Base-by-base conservation (phyloP, 2,797 vertebrate species). In the Scolopax bukidnonensis region DNA sequence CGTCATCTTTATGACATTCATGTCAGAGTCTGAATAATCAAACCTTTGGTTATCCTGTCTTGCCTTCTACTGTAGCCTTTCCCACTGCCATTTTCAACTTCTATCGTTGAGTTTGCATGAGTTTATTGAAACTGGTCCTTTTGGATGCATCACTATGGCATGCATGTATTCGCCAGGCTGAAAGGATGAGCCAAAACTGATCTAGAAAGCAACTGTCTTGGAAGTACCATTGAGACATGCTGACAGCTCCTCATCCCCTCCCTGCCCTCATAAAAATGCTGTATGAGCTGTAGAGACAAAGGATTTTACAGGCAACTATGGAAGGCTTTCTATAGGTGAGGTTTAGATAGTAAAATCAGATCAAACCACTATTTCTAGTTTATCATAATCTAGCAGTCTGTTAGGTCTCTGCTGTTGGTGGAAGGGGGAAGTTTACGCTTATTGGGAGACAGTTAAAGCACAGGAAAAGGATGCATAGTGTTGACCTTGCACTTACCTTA, bases 371-470 rank as follows among this genome's bases (percentile, higher is more conserved):
- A 7, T 36, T 54, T 36, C 47, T 87, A 32, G 51, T 84, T 77
- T 25, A 28, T 53, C 7, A 18, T 20, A 48, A 84, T 19, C 30
- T 64, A 48, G 9, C 0, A 1, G 5, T n/a, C 11, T 1, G 0
- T 36, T 47, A 5, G 8, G 14, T 32, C 24, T 84, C 40, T 69
- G 28, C 45, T 78, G 32, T 33, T 87, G 54, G 30, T 50, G 14
- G 33, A 57, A 86, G 16, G 21, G 6, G 5, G 7, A 87, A 5
- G 7, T 33, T 68, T 78, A 51, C 4, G 30, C 63, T 43, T 3
- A 0, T 36, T 71, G 25, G 9, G 28, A 76, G 12, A 25, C 8
- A 53, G 21, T 20, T 65, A 36, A 68, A 89, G 15, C 6, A 5
- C 10, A 47, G 17, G 27, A 3, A 54, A 51, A 67, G 23, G 19